Evolutionary conservation across 1,140 invertebrate species (phyloP).

Genomic region (Nixonia krombeini): DNA sequence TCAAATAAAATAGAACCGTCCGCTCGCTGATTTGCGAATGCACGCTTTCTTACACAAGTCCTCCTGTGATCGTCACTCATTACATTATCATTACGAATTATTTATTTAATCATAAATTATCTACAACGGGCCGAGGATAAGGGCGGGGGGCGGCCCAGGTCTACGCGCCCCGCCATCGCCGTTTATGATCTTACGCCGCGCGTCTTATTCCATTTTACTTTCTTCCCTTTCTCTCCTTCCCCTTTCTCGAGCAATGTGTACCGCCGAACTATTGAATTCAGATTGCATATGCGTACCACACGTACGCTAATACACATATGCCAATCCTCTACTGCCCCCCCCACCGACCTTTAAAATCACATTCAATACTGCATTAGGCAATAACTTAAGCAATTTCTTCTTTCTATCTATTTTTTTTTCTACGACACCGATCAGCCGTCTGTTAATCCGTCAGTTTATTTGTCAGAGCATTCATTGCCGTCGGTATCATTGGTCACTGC

Average conservation of each 20-base stretch:
- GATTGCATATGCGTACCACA: too few relatives aligned
- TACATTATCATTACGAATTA: conserved; percentile 51
- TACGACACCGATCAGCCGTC: too few relatives aligned
- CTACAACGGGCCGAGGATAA: conserved; percentile 71
- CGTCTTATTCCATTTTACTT: too few relatives aligned
- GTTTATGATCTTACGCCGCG: conserved; percentile 64
- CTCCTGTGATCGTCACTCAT: conserved; percentile 51
- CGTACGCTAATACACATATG: too few relatives aligned
- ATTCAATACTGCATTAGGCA: conserved; percentile 71
- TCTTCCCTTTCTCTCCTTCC: conserved; percentile 56
- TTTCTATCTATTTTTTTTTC: conserved; percentile 38
- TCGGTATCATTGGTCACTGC: too few relatives aligned
- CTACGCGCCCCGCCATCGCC: conserved; percentile 71
- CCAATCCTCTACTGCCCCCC: conserved; percentile 6
- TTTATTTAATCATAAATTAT: conserved; percentile 62
- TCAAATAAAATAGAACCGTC: conserved; percentile 59
- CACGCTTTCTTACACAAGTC: conserved; percentile 23
- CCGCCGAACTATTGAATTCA: too few relatives aligned
- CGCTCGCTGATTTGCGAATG: conserved; percentile 50
- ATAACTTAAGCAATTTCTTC: conserved; percentile 66
- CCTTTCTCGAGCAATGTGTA: too few relatives aligned
- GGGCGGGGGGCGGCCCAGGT: conserved; percentile 70
- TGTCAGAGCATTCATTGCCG: too few relatives aligned
- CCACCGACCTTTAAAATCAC: conserved; percentile 5
- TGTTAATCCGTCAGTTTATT: neutral